phyloP scores from a whole-genome alignment of 2,888 invertebrate species.

The Cheilosia grossa region DNA sequence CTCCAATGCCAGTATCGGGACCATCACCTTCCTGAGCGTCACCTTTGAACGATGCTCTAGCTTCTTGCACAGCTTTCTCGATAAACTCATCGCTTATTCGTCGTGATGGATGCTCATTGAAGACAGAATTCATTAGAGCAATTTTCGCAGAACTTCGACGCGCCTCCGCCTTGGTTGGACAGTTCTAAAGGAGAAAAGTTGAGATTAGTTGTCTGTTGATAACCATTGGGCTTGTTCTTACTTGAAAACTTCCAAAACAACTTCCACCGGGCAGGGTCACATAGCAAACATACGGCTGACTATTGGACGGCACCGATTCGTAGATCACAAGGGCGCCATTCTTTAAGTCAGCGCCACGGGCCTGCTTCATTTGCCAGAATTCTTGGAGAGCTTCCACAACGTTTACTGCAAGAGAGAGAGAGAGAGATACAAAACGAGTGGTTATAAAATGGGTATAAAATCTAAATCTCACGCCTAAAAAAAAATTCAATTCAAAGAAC shows the following conservation, averaged over 20 bases:
- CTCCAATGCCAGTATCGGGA: constrained; percentile 89
- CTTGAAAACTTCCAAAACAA: constrained; percentile 97
- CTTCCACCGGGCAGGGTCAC: constrained; percentile 97
- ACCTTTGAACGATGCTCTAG: constrained; percentile 92
- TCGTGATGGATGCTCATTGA: constrained; percentile 97
- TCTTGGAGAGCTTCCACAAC: constrained; percentile 98
- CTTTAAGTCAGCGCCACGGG: constrained; percentile 92
- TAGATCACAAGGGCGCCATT: constrained; percentile 96
- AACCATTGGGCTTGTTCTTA: constrained; percentile 80
- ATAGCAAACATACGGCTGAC: constrained; percentile 97
- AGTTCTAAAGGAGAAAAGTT: constrained; percentile 87
- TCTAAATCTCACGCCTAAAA: neutral
- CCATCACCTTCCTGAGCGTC: constrained; percentile 86
- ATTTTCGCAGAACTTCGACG: constrained; percentile 97
- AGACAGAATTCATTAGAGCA: constrained; percentile 97
- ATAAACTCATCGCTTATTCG: constrained; percentile 97
- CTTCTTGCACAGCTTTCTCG: constrained; percentile 95
- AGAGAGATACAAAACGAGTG: constrained; percentile 26
- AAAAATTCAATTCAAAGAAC: no score
- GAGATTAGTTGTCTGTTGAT: neutral
- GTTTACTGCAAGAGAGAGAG: constrained; percentile 87
- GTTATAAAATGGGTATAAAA: neutral
- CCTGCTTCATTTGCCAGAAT: constrained; percentile 98
- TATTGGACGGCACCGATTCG: constrained; percentile 95
- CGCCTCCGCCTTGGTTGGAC: constrained; percentile 97